Percentiles rank a stretch among this genome's conserved stretches.
phyloP scores from a whole-genome alignment of 2,113 vertebrate genomes.

The Barnardius zonarius region DNA sequence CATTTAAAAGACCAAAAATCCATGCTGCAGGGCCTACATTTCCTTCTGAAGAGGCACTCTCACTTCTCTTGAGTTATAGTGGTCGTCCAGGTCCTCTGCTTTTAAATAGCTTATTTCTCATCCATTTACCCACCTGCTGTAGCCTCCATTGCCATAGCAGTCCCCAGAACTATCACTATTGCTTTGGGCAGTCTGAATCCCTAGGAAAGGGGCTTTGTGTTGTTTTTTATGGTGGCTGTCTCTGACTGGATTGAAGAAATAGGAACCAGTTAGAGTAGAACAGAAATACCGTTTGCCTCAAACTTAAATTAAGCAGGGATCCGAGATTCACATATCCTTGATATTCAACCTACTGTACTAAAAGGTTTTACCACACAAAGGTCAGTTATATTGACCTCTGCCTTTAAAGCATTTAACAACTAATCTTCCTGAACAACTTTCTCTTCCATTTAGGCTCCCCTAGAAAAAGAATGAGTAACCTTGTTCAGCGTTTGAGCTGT shows the following conservation, averaged over 20 bases:
- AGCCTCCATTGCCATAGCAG: background rate
- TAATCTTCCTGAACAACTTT: background rate
- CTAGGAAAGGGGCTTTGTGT: background rate
- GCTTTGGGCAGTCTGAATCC: background rate
- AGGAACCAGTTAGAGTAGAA: background rate
- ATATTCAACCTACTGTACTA: background rate
- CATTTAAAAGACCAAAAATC: background rate
- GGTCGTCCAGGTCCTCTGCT: background rate
- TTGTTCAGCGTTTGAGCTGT: background rate
- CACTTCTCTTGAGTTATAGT: background rate
- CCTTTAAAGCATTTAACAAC: background rate
- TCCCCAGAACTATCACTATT: background rate
- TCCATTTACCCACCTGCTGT: background rate
- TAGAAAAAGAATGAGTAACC: background rate
- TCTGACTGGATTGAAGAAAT: background rate
- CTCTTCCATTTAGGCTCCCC: background rate
- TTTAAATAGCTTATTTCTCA: background rate
- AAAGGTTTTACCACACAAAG: background rate
- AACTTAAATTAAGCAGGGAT: background rate
- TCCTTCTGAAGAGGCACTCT: background rate
- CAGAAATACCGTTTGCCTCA: background rate
- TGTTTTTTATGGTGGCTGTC: background rate
- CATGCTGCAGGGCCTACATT: background rate
- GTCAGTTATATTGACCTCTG: background rate
- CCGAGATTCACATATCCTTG: background rate